phyloP scores from a whole-genome alignment of 2,888 invertebrate genomes.

The Gryllus longicercus region DNA sequence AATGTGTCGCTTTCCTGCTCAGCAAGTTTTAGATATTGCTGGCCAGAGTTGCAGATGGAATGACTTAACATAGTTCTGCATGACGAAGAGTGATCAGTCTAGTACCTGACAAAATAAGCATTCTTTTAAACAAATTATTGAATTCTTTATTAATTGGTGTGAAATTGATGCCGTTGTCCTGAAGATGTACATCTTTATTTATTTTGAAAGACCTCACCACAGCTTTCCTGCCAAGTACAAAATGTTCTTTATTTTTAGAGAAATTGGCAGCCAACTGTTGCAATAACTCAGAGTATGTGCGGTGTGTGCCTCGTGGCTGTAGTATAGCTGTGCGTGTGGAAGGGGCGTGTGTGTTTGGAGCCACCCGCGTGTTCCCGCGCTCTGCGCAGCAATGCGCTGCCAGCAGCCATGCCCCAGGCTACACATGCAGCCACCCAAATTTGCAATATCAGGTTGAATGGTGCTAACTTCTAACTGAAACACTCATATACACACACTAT shows the following conservation, averaged over 20 bases:
- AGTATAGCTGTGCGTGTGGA: constrained; percentile 17
- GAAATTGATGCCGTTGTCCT: neutral
- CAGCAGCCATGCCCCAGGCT: neutral
- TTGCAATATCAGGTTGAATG: constrained; percentile 11
- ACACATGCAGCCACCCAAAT: neutral
- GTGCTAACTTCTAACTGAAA: constrained; percentile 1
- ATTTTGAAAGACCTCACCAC: constrained; percentile 25
- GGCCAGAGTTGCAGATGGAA: constrained; percentile 17
- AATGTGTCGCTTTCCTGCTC: constrained; percentile 22
- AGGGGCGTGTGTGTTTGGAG: neutral
- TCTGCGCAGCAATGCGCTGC: neutral
- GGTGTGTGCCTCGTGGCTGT: constrained; percentile 24
- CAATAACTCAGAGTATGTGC: constrained; percentile 28
- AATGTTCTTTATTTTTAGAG: constrained; percentile 29
- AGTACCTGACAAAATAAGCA: constrained; percentile 36
- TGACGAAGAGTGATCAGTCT: constrained; percentile 36
- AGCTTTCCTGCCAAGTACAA: constrained; percentile 35
- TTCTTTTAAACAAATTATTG: constrained; percentile 27
- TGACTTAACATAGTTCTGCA: constrained; percentile 19
- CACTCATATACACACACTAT: neutral
- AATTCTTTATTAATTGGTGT: constrained; percentile 10
- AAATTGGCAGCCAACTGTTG: constrained; percentile 36
- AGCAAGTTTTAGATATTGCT: neutral
- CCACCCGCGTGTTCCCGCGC: constrained; percentile 6
- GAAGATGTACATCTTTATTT: constrained; percentile 21